Conservation (phyloP, 2,888 invertebrate species). For the Spodoptera picta region DNA sequence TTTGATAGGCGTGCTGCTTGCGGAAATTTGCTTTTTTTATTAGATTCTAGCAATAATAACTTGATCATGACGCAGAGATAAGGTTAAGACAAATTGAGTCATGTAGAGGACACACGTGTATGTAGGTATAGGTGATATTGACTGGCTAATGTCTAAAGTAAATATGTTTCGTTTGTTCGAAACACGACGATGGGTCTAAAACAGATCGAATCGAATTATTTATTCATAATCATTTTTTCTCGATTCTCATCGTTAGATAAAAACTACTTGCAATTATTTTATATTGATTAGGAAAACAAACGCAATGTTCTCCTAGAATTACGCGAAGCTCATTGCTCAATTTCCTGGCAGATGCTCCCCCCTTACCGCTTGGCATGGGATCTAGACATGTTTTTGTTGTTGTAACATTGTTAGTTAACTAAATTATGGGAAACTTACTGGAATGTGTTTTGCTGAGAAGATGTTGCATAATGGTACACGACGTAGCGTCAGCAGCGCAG, state of each 20-base stretch:
- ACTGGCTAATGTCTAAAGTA: slow-evolving; percentile 75
- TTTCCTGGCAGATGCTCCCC: no score
- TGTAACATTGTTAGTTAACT: slow-evolving; percentile 35
- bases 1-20: slow-evolving; percentile 8
- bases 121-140: slow-evolving; percentile 66
- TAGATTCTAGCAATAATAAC: slow-evolving; percentile 50
- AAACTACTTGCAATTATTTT: no score
- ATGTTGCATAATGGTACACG: slow-evolving; percentile 79
- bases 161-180: slow-evolving; percentile 70
- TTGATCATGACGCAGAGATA: slow-evolving; percentile 61
- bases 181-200: slow-evolving; percentile 57
- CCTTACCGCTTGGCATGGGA: background rate
- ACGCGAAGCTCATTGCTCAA: no score
- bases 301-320: no score
- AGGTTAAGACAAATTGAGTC: slow-evolving; percentile 66
- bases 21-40: slow-evolving; percentile 47
- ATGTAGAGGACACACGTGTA: slow-evolving; percentile 69
- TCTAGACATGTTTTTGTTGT: background rate
- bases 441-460: slow-evolving; percentile 59
- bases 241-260: no score
- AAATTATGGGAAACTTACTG: slow-evolving; percentile 71
- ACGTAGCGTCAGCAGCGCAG: slow-evolving; percentile 64
- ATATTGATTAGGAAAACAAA: no score
- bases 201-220: slow-evolving; percentile 46
- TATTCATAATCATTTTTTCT: slow-evolving; percentile 23